phyloP scores from a whole-genome alignment of 2,113 vertebrate species.

The Gavia stellata region DNA sequence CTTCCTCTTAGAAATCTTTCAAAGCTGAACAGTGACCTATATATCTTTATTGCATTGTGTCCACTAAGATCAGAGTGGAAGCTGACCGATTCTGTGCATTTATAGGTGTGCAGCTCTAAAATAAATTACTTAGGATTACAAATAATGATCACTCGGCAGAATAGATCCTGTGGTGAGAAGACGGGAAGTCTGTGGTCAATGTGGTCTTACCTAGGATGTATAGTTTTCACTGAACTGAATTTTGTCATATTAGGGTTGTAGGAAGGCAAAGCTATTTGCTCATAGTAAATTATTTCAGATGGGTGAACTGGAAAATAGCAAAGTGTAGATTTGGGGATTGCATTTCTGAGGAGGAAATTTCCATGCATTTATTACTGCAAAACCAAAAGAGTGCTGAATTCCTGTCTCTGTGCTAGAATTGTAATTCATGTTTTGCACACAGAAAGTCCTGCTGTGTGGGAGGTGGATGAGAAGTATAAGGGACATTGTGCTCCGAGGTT shows the following conservation, averaged over 20 bases:
- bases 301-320: not conserved
- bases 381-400: not conserved
- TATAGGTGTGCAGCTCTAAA: not conserved
- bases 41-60: not conserved
- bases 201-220: not conserved
- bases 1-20: not conserved
- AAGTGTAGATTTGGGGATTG: not conserved
- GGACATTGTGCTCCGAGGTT: not conserved
- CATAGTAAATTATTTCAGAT: not conserved
- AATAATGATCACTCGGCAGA: not conserved
- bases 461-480: not conserved
- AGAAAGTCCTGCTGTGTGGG: not conserved
- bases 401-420: not conserved
- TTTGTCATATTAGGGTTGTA: not conserved
- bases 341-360: not conserved
- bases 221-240: not conserved
- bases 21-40: not conserved
- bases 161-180: not conserved
- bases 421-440: not conserved
- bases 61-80: not conserved
- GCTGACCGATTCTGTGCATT: not conserved
- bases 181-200: not conserved
- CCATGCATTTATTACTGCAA: not conserved
- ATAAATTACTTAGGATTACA: not conserved
- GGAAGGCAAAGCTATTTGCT: not conserved